A percentile compares a stretch with the other conserved stretches of the same genome.
Conservation (phyloP, 2,797 vertebrate species). For the Chelmon rostratus region DNA sequence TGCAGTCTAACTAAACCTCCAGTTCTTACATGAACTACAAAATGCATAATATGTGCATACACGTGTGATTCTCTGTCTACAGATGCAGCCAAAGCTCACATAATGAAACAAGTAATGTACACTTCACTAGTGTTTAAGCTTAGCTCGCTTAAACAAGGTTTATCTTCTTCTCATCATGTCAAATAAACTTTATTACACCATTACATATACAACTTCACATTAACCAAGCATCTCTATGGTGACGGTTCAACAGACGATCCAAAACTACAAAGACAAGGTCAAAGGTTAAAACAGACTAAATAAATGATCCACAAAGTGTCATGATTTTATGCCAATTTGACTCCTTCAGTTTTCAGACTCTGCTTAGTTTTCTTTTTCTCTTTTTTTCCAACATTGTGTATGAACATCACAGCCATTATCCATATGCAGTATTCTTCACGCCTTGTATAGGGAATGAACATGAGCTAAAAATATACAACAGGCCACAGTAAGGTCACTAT, state of each 20-base stretch:
- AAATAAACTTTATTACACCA: neutral
- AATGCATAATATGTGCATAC: neutral
- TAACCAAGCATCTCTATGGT: neutral
- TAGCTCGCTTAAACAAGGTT: too few species aligned
- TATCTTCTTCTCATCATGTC: neutral
- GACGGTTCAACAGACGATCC: neutral
- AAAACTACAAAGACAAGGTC: neutral
- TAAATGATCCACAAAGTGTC: too few species aligned
- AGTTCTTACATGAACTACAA: neutral
- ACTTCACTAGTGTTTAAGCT: neutral
- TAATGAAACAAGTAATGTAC: neutral
- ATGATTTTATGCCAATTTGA: too few species aligned
- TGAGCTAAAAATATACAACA: conserved; percentile 21
- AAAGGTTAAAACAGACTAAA: neutral
- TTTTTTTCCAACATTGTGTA: neutral
- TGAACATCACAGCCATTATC: neutral
- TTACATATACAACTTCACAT: neutral
- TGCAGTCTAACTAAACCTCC: neutral
- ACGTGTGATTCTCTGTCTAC: neutral
- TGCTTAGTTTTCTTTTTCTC: neutral
- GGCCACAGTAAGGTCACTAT: neutral
- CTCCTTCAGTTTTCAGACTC: too few species aligned
- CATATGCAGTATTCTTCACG: neutral
- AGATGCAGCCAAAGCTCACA: neutral
- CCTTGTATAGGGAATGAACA: neutral